Evolutionary conservation across 2,113 vertebrate species (phyloP), one percentile per base, ranked within the genome.

Genomic region (Aphyosemion australe): DNA sequence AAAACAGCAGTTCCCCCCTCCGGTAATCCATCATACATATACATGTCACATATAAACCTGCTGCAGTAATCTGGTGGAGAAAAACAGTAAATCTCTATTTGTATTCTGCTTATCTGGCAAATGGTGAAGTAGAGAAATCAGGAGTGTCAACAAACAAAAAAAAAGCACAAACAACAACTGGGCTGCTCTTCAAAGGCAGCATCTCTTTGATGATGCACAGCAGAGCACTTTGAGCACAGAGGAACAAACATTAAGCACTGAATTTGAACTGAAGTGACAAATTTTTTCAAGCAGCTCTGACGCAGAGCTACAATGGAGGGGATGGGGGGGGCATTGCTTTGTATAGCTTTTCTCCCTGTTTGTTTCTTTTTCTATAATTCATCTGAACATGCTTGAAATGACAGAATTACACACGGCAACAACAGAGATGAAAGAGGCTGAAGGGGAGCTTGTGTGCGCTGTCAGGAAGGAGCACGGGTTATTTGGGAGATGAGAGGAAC

Each of bases 201-300:
- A 70, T 76, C 72, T 50, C 72, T 80, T 65, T 85, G 71, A 88
- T 87, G 62, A 74, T 61, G 78, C 75, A 67, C 64, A 57, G 61
- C 57, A 21, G 8, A 76, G 49, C 74, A 68, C 80, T 80, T 76
- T 76, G 78, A 89, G 71, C 64, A 34, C 60, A 32, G 61, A 11
- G 16, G 62, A 82, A 83, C 69, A 77, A 84, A 80, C 69, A 60
- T n/a, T 47, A 65, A 62, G 14, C 71, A 66, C 57, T 54, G 70
- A 64, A 86, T 67, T 20, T 63, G 65, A 78, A 74, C 48, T 59
- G 43, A 65, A 79, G 68, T 78, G 84, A 83, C 80, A 80, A n/a
- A 79, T 83, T 65, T 71, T 73, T 80, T 61, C 67, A 69, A 82
- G 70, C 74, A 54, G 53, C 75, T 73, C 66, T 61, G 79, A 80